Conservation (phyloP, 2,888 invertebrate species). For the Rotaria magnacalcarata region DNA sequence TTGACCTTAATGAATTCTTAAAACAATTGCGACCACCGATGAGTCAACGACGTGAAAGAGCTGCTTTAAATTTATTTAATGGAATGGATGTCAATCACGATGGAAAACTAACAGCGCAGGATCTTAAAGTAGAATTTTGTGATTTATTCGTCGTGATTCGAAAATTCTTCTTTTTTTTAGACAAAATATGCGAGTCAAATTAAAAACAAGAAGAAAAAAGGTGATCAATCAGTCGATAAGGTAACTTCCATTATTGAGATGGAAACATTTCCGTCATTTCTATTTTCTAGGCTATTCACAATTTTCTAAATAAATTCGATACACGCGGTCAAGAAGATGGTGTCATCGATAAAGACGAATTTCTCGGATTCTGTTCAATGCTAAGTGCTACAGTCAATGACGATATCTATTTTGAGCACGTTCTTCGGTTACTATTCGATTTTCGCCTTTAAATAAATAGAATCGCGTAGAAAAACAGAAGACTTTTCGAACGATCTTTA, state of each 20-base stretch:
- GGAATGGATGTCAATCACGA: neutral
- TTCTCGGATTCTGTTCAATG: constrained; percentile 17
- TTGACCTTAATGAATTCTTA: neutral
- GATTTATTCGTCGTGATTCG: neutral
- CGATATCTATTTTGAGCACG: constrained; percentile 26
- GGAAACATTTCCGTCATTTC: neutral
- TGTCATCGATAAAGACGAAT: neutral
- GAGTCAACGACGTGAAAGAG: neutral
- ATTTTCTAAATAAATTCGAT: constrained; percentile 28
- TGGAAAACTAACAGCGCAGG: neutral
- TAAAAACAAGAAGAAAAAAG: neutral
- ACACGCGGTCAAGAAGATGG: constrained; percentile 7
- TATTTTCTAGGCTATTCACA: neutral
- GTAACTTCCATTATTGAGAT: neutral
- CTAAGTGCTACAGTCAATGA: neutral
- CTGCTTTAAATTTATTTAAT: constrained; percentile 11
- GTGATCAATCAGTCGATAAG: neutral
- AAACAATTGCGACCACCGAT: neutral
- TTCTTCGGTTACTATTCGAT: neutral
- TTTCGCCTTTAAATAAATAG: neutral
- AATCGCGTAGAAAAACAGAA: neutral
- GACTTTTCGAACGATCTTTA: neutral
- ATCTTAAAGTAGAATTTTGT: constrained; percentile 6
- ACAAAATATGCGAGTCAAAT: neutral
- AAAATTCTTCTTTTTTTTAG: neutral